Evolutionary conservation across 1,140 invertebrate genomes (phyloP), one percentile per base, ranked within the genome.

Genomic region (Pseudomyrmex flavicornis): DNA sequence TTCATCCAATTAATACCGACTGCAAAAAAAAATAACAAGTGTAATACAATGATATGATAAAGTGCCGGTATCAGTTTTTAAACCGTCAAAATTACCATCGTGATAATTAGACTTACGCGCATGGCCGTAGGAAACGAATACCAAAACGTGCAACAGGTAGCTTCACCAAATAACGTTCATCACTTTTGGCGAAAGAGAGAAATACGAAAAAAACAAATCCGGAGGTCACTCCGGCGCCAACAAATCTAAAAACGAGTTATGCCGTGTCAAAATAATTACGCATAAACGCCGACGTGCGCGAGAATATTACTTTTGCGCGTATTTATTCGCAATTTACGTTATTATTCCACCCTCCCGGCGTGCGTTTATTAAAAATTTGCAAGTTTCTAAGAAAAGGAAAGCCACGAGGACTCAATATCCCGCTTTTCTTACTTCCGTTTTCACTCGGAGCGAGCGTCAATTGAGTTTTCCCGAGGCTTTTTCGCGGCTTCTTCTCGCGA

Each of bases 61-160:
- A 35, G 63, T 13, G 12, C 44, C 17, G 22, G 2, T 79, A 48
- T 48, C 9, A 79, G 35, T 35, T 13, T 61, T 50, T 20, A 59
- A 12, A 48, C 15, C 20, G 48, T 26, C 20, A 17, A 58, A 22
- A 35, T 48, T 12, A 80, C 59, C 44, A 12, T 56, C 52, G 44
- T 68, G 22, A 70, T 80, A 70, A 80, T 80, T 80, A 80, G 56
- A 70, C 15, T 7, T 80, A 52, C 58, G 66, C 66, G 66, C 66
- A 80, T 61, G 46, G 26, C 76, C 54, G 54, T 59, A 59, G 65
- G 66, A 80, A 80, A 80, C 54, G 72, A 80, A 80, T 80, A 80
- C 72, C 76, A 79, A 79, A 79, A 79, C 46, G 52, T 72, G 76
- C 76, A 80, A 80, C 76, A 80, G 76, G 76, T 80, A 72, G 76